Base-by-base conservation (phyloP, 2,888 invertebrate species). In the Cistogaster globosa region DNA sequence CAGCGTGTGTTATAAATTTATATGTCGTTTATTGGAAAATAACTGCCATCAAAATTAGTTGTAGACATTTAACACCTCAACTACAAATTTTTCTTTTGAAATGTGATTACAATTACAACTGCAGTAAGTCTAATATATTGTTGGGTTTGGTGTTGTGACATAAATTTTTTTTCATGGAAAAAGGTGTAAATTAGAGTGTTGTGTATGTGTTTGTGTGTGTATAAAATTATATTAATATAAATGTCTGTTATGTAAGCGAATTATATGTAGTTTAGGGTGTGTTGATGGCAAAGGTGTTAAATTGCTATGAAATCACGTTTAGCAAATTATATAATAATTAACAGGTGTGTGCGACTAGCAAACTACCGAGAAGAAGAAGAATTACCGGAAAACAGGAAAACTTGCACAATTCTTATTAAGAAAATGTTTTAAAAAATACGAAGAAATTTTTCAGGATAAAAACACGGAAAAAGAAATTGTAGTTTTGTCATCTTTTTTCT, bases 261-360 rank as follows among this genome's bases (percentile, higher is more conserved):
- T 45, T 48, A 42, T n/a, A 8, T 57, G 42, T 16, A 42, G 48
- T 18, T 65, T 55, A 32, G n/a, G 12, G 16, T 65, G 51, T 38
- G 51, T 45, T 68, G 53, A 32, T 55, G 76, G 51, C 18, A 65
- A 53, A 78, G 53, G 77, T 78, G 74, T 85, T 63, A 53, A 78
- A 82, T 78, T 69, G 82, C 62, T 79, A 60, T 75, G 78, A 77
- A 78, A 79, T 82, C 82, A 85, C 85, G 82, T 85, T 67, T 75
- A 79, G 60, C 76, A 60, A 63, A 85, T 85, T 79, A 85, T 67
- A 75, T 78, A 82, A 78, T 85, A 82, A 82, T 82, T 75, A 78
- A 79, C 82, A 78, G 78, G 51, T 85, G 74, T 69, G 53, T 38
- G 62, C 51, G 62, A 67, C 77, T 65, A 74, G 77, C 75, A 78